Evolutionary conservation across 2,113 vertebrate species (phyloP), one percentile per base, ranked within the genome.

Genomic region (Lophochroa leadbeateri): DNA sequence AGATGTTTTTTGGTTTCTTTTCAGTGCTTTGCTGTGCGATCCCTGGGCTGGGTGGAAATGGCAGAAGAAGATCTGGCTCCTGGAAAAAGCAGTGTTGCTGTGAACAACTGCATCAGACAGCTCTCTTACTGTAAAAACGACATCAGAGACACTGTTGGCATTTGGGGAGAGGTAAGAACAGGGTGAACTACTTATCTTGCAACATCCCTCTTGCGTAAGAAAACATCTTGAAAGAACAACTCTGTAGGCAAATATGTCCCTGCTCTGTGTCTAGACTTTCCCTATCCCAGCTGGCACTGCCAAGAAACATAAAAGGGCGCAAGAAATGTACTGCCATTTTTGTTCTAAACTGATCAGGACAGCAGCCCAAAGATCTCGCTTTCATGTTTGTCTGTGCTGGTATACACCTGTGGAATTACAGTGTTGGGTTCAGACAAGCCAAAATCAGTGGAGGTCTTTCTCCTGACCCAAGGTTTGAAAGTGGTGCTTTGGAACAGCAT

Each of bases 51-150:
- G 99, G 98, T 99, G 75, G 99, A 99, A 97, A 99, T 99, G 98
- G 98, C 98, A 9, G 99, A 99, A 90, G 98, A 98, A 68, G 99
- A 99, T 96, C 97, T 99, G 23, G 98, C 98, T 33, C 99, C 99
- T 33, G 99, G 99, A 17, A 98, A 99, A 88, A 99, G 99, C 97
- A 99, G 99, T 4, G 97, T 99, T 50, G 98, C 99, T 5, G 98
- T 99, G 79, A 99, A 99, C 95, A 99, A 99, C 96, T 99, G 99
- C 86, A 99, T 99, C 98, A 97, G 99, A 65, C 99, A 99, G 82
- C 98, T 99, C 69, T 99, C 99, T 37, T 99, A 99, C 97, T 99
- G 99, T 98, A 99, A 99, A 98, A 99, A 99, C 0, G 99, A 99
- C 98, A 99, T 99, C 96, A 98, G 98, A 76, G 99, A 99, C 96